Conservation (phyloP, 2,113 vertebrate genomes). For the Ochotona curzoniae region DNA sequence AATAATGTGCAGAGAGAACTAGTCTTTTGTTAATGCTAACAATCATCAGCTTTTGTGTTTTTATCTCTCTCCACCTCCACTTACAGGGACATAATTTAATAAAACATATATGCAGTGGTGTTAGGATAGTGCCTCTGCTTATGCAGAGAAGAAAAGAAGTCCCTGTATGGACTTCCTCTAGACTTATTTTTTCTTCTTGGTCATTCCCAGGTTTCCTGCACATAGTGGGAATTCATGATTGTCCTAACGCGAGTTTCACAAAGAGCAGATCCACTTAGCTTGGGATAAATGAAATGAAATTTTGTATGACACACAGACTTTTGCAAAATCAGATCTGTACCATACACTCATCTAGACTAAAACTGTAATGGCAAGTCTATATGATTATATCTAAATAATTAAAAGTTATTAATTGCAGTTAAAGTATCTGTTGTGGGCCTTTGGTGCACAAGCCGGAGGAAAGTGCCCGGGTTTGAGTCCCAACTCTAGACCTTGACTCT, state of each 20-base stretch:
- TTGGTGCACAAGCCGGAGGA: too few relatives aligned
- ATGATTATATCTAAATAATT: background rate
- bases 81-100: background rate
- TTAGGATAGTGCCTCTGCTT: background rate
- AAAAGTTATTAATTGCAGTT: background rate
- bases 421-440: background rate
- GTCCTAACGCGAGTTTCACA: slow-evolving; percentile 35
- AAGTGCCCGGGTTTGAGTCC: too few relatives aligned
- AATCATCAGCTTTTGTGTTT: background rate
- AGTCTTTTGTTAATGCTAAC: slow-evolving; percentile 29
- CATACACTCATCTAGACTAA: background rate
- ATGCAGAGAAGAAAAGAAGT: background rate
- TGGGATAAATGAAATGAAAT: slow-evolving; percentile 46
- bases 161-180: slow-evolving; percentile 8
- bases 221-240: background rate
- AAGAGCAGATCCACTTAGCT: background rate
- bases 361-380: background rate
- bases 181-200: background rate
- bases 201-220: slow-evolving; percentile 4
- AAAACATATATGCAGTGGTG: background rate
- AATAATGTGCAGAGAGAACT: background rate
- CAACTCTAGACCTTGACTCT: too few relatives aligned
- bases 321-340: background rate
- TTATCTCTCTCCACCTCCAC: background rate
- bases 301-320: slow-evolving; percentile 22